Evolutionary conservation across 2,888 invertebrate genomes (phyloP).

Genomic region (Xanthorhoe spadicearia): DNA sequence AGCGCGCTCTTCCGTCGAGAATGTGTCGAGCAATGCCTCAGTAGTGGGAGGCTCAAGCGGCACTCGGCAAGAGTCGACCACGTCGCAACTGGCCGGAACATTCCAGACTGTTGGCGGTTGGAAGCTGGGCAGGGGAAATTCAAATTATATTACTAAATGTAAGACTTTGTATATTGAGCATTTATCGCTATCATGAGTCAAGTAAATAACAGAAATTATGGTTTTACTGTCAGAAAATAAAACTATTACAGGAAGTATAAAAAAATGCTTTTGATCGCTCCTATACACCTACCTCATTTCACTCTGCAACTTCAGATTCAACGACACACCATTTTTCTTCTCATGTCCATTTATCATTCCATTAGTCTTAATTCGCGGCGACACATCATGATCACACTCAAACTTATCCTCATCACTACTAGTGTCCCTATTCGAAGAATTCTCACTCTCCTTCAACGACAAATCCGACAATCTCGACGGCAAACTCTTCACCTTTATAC

Average conservation of each 20-base stretch:
- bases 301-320: slow-evolving; percentile 75
- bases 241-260: too few species aligned
- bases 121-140: slow-evolving; percentile 58
- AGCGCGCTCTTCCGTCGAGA: slow-evolving; percentile 87
- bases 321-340: slow-evolving; percentile 73
- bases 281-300: slow-evolving; percentile 80
- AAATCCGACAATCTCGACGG: slow-evolving; percentile 70
- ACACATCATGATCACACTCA: slow-evolving; percentile 69
- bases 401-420: slow-evolving; percentile 76
- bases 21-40: slow-evolving; percentile 83
- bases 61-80: slow-evolving; percentile 59
- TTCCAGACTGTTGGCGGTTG: slow-evolving; percentile 80
- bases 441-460: slow-evolving; percentile 70
- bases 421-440: slow-evolving; percentile 58
- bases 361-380: slow-evolving; percentile 60
- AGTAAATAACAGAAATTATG: too few species aligned
- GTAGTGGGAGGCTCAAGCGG: slow-evolving; percentile 59
- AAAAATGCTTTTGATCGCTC: too few species aligned
- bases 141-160: not conserved
- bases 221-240: too few species aligned
- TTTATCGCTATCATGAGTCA: too few species aligned
- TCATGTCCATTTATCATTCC: slow-evolving; percentile 56
- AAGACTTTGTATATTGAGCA: too few species aligned
- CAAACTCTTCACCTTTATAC: slow-evolving; percentile 56
- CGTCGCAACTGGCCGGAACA: slow-evolving; percentile 69